Conservation (phyloP, 2,888 invertebrate genomes). For the Apoderus coryli region DNA sequence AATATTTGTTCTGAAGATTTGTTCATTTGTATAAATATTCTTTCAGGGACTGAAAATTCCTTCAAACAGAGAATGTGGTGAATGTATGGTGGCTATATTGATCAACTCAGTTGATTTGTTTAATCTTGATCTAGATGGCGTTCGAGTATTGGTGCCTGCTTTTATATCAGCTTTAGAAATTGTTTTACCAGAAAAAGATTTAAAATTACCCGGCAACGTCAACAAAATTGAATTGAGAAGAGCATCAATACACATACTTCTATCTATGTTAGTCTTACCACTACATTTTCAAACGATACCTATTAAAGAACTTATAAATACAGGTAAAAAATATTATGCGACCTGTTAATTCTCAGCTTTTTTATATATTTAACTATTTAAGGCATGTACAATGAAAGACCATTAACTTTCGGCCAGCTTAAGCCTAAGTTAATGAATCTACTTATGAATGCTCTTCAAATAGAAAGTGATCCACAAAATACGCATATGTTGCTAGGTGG, state of each 20-base stretch:
- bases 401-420: slow-evolving; percentile 48
- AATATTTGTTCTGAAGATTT: no score
- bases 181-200: slow-evolving; percentile 75
- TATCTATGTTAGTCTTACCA: slow-evolving; percentile 85
- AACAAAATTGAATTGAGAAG: slow-evolving; percentile 70
- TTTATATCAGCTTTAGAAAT: slow-evolving; percentile 82
- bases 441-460: slow-evolving; percentile 67
- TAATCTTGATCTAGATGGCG: slow-evolving; percentile 81
- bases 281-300: slow-evolving; percentile 73
- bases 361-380: slow-evolving; percentile 1
- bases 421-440: slow-evolving; percentile 67
- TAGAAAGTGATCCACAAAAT: slow-evolving; percentile 73
- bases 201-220: slow-evolving; percentile 57
- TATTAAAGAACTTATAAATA: slow-evolving; percentile 54
- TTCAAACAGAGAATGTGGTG: slow-evolving; percentile 43
- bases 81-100: slow-evolving; percentile 77
- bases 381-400: slow-evolving; percentile 21
- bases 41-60: slow-evolving; percentile 18
- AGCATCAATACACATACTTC: slow-evolving; percentile 79
- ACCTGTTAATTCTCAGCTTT: no score
- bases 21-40: no score
- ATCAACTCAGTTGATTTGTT: slow-evolving; percentile 79
- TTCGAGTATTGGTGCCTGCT: slow-evolving; percentile 79
- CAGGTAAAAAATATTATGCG: no score
- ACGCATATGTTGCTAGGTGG: slow-evolving; percentile 79